These are phyloP conservation scores for Castor canadensis DNA, from an alignment of 2,113 vertebrate species.

Conservation along the genomic window DNA sequence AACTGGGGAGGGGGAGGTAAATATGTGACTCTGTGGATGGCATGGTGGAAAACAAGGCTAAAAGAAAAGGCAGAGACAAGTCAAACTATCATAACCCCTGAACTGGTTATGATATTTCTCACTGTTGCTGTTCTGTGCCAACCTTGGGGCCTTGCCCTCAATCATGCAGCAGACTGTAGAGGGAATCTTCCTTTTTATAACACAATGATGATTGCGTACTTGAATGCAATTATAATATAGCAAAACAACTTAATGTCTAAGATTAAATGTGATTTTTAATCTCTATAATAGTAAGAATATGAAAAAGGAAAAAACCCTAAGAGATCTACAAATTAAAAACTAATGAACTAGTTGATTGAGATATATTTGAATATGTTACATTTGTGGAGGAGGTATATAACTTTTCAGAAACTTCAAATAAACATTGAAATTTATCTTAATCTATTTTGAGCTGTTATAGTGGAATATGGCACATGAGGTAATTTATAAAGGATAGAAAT, in stretches of 20 bases:
- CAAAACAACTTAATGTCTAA: not conserved
- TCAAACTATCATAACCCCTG: not conserved
- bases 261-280: not conserved
- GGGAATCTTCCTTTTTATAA: not conserved
- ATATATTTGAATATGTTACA: not conserved
- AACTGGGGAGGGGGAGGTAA: not conserved
- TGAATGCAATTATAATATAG: not conserved
- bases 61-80: not conserved
- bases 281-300: not conserved
- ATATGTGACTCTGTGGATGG: not conserved
- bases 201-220: not conserved
- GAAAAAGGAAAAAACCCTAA: not conserved
- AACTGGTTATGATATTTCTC: not conserved
- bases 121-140: not conserved
- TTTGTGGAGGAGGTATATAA: not conserved
- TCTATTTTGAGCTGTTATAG: not conserved
- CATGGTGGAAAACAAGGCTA: not conserved
- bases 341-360: not conserved
- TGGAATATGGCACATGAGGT: not conserved
- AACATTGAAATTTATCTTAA: not conserved
- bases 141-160: not conserved
- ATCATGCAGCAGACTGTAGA: not conserved
- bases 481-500: not conserved
- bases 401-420: conserved; percentile 11
- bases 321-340: not conserved